phyloP scores from a whole-genome alignment of 2,888 invertebrate genomes.

The Temnothorax rugatulus region DNA sequence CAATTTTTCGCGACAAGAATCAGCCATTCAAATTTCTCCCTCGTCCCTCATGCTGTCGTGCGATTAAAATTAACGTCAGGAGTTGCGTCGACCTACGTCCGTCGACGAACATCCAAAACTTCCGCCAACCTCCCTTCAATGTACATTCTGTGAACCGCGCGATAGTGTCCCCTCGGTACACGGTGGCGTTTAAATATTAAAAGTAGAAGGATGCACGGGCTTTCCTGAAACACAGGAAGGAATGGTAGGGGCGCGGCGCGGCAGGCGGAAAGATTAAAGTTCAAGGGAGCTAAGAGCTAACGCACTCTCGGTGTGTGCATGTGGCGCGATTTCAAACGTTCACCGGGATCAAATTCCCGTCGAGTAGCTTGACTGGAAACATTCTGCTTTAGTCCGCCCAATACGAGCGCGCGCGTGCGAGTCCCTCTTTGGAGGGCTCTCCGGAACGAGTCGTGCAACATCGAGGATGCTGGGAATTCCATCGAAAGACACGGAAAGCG shows the following conservation, averaged over 20 bases:
- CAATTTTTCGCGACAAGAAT: neutral
- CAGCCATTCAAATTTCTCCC: neutral
- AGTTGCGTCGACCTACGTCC: neutral
- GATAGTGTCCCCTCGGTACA: constrained; percentile 27
- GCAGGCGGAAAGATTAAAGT: constrained; percentile 45
- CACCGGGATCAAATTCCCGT: constrained; percentile 68
- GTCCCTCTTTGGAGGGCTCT: constrained; percentile 61
- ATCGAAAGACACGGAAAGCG: constrained; percentile 55
- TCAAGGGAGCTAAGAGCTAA: constrained; percentile 42
- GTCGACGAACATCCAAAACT: constrained; percentile 8
- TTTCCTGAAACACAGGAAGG: constrained; percentile 31
- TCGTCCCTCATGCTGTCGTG: neutral
- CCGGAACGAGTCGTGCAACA: constrained; percentile 42
- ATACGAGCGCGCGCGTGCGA: constrained; percentile 14
- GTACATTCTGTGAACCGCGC: constrained; percentile 10
- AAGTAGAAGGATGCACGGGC: constrained; percentile 48
- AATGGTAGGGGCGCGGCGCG: neutral
- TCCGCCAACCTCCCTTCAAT: neutral
- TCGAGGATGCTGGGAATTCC: constrained; percentile 70
- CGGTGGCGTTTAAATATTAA: constrained; percentile 47
- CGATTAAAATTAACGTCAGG: constrained; percentile 28
- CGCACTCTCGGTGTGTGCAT: constrained; percentile 40
- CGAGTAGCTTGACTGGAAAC: constrained; percentile 58
- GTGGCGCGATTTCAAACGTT: constrained; percentile 64
- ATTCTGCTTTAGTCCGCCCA: constrained; percentile 52